Percentiles rank a stretch among this genome's conserved stretches.
phyloP scores from a whole-genome alignment of 2,888 invertebrate genomes.

The Epistrophe eligans region DNA sequence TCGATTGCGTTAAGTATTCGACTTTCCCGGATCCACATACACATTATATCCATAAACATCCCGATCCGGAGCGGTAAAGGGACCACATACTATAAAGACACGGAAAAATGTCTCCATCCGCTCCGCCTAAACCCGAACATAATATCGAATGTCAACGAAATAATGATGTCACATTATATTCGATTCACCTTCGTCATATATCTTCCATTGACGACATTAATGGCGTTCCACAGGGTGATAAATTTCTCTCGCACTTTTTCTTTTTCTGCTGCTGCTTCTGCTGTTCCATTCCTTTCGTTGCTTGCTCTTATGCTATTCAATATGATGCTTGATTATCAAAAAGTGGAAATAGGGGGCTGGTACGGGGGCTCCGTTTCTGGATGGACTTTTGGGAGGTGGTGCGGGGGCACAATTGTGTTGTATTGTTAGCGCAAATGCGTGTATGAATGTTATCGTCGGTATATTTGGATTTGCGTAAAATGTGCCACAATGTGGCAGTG shows the following conservation, averaged over 20 bases:
- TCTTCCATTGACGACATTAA: slow-evolving; percentile 79
- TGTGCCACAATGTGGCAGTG: slow-evolving; percentile 12
- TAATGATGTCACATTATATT: slow-evolving; percentile 78
- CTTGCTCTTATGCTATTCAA: slow-evolving; percentile 51
- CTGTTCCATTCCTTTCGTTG: slow-evolving; percentile 37
- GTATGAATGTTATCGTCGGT: slow-evolving; percentile 71
- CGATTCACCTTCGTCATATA: slow-evolving; percentile 80
- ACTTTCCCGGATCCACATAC: slow-evolving; percentile 63
- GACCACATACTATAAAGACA: slow-evolving; percentile 64
- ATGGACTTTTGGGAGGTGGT: not conserved
- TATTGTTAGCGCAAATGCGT: slow-evolving; percentile 70
- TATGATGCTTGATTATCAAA: slow-evolving; percentile 75
- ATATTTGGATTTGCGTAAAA: slow-evolving; percentile 72
- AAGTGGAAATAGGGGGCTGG: not conserved
- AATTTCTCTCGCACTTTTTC: slow-evolving; percentile 73
- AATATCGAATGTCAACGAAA: slow-evolving; percentile 76
- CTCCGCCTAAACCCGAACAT: slow-evolving; percentile 33
- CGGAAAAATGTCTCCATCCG: slow-evolving; percentile 75
- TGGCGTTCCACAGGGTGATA: slow-evolving; percentile 76
- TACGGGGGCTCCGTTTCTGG: slow-evolving; percentile 20
- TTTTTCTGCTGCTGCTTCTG: not conserved
- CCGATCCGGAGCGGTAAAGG: slow-evolving; percentile 34
- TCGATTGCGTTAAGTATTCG: slow-evolving; percentile 66
- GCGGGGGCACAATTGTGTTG: slow-evolving; percentile 51
- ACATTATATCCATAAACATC: slow-evolving; percentile 64